phyloP scores from a whole-genome alignment of 2,797 vertebrate genomes.

The Lemur catta region DNA sequence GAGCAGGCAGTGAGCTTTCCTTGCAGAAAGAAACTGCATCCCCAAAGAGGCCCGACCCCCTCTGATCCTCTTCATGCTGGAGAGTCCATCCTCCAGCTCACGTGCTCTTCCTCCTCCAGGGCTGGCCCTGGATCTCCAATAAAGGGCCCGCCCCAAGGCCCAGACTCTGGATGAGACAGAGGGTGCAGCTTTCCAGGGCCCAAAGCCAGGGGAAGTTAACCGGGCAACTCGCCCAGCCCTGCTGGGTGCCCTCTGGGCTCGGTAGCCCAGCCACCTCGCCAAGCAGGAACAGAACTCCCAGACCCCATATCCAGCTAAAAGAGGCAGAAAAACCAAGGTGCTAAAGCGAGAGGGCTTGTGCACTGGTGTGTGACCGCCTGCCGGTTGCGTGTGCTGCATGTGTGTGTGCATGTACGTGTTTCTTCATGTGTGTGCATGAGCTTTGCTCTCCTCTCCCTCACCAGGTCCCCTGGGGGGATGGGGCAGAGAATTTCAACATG shows the following conservation, averaged over 20 bases:
- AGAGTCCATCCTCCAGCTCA: conserved; percentile 35
- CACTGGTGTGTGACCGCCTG: background rate
- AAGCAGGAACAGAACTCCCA: conserved; percentile 13
- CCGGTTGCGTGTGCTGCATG: background rate
- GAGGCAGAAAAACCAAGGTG: background rate
- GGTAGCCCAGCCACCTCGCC: background rate
- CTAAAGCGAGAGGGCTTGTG: background rate
- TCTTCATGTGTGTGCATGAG: background rate
- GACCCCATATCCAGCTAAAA: background rate
- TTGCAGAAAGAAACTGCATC: background rate
- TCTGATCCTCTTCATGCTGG: background rate
- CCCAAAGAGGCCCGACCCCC: background rate
- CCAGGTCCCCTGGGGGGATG: conserved; percentile 32
- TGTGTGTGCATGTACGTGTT: background rate
- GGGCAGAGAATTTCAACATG: conserved; percentile 77
- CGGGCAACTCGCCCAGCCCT: conserved; percentile 50
- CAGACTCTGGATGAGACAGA: conserved; percentile 48
- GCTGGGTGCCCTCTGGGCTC: conserved; percentile 45
- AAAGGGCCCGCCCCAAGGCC: background rate
- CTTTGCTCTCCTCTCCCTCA: conserved; percentile 30
- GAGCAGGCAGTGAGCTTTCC: background rate
- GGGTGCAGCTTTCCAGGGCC: conserved; percentile 50
- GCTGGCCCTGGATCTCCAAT: background rate
- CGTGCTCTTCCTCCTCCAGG: background rate
- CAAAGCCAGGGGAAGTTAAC: conserved; percentile 58